These are phyloP conservation scores for Leptinotarsa tumamoca DNA, from an alignment of 2,888 invertebrate species.

Conservation along the genomic window DNA sequence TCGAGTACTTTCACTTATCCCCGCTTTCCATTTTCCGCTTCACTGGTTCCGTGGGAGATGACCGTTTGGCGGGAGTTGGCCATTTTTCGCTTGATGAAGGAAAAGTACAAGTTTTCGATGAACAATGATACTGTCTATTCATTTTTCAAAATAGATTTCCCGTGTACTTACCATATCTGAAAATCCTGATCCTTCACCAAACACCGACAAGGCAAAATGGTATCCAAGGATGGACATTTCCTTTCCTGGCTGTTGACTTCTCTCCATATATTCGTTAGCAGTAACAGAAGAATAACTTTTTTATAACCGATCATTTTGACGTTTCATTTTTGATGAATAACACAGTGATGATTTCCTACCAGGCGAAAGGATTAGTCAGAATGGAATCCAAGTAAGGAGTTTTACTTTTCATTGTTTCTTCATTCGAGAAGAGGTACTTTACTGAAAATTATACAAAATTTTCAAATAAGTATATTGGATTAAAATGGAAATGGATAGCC, in stretches of 20 bases:
- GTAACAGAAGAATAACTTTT: neutral
- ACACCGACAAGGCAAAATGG: conserved; percentile 86
- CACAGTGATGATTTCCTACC: conserved; percentile 22
- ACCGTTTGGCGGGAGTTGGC: too few relatives aligned
- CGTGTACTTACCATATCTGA: conserved; percentile 81
- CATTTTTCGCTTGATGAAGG: too few relatives aligned
- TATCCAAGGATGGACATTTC: conserved; percentile 80
- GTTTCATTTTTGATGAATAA: conserved; percentile 11
- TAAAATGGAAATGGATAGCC: too few relatives aligned
- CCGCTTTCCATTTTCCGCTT: too few relatives aligned
- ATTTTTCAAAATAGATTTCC: too few relatives aligned
- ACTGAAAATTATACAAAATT: neutral
- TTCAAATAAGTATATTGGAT: too few relatives aligned
- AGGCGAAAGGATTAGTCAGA: conserved; percentile 17
- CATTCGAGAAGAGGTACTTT: neutral
- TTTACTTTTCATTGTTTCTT: neutral
- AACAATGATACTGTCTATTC: too few relatives aligned
- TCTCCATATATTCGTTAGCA: conserved; percentile 12
- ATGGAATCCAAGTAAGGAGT: conserved; percentile 15
- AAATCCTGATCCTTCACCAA: conserved; percentile 81
- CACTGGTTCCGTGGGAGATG: too few relatives aligned
- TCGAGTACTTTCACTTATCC: too few relatives aligned
- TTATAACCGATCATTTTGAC: conserved; percentile 23
- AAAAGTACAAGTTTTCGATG: too few relatives aligned
- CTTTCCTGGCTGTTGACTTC: conserved; percentile 42